A percentile compares a stretch with the other conserved stretches of the same genome.
Evolutionary conservation across 2,888 invertebrate genomes (phyloP).

Genomic region (Latrodectus elegans): DNA sequence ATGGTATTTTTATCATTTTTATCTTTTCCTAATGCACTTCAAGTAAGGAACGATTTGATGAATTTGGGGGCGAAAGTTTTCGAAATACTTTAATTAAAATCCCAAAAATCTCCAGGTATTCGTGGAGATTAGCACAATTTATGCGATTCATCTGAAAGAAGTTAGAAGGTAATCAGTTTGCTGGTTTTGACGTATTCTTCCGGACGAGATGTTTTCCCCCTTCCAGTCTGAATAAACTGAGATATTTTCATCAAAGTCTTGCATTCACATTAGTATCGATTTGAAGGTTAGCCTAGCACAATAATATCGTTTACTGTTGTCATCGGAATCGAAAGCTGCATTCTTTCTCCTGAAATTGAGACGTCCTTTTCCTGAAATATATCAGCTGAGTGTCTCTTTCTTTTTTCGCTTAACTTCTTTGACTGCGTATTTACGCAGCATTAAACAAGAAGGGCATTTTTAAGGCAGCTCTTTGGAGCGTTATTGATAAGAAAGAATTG

Average conservation of each 20-base stretch:
- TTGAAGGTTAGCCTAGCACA: slow-evolving; percentile 59
- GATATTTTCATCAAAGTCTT: slow-evolving; percentile 64
- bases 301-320: slow-evolving; percentile 68
- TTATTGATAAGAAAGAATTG: slow-evolving; percentile 67
- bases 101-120: slow-evolving; percentile 44
- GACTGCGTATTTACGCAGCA: slow-evolving; percentile 60
- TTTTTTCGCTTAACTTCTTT: slow-evolving; percentile 25
- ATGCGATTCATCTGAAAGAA: slow-evolving; percentile 48
- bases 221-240: slow-evolving; percentile 41
- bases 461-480: slow-evolving; percentile 54
- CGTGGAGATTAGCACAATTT: slow-evolving; percentile 44
- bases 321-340: slow-evolving; percentile 44
- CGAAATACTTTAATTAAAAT: slow-evolving; percentile 50
- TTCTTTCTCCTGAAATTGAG: slow-evolving; percentile 44
- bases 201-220: slow-evolving; percentile 31
- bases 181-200: slow-evolving; percentile 63
- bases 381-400: slow-evolving; percentile 30
- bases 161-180: slow-evolving; percentile 51
- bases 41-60: background rate
- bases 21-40: background rate
- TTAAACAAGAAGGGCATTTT: slow-evolving; percentile 63
- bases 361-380: slow-evolving; percentile 28
- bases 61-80: slow-evolving; percentile 4
- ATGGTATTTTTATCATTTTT: slow-evolving; percentile 6
- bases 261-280: slow-evolving; percentile 68